Conservation (phyloP, 2,113 vertebrate genomes). For the Eubucco bourcierii region DNA sequence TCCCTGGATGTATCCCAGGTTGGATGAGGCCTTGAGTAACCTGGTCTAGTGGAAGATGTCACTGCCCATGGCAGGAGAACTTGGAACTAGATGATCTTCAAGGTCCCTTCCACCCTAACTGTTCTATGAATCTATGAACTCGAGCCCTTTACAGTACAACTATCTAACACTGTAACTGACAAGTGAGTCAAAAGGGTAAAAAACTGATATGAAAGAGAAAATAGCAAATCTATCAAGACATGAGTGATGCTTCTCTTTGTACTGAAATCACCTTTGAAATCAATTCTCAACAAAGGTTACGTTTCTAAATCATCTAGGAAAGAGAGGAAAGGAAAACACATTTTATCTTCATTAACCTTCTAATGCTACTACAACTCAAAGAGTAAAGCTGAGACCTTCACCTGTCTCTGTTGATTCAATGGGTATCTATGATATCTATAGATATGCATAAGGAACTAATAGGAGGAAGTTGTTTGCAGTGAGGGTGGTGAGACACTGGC, state of each 20-base stretch:
- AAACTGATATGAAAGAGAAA: neutral
- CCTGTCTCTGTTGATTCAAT: neutral
- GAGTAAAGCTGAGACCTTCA: neutral
- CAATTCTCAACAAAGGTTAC: neutral
- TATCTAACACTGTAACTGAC: neutral
- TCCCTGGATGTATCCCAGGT: no score
- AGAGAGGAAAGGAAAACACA: neutral
- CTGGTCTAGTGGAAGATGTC: no score
- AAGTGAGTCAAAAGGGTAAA: neutral
- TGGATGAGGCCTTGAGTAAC: no score
- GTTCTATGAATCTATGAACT: no score
- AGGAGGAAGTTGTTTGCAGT: no score
- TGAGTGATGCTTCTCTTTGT: neutral
- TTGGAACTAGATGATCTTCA: no score
- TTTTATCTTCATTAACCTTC: neutral
- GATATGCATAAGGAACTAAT: accelerated
- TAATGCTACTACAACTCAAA: neutral
- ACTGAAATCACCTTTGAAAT: neutral
- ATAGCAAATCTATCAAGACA: neutral
- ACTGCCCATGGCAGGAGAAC: no score
- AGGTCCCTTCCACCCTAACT: no score
- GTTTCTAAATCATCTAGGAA: neutral
- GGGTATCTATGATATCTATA: no score
- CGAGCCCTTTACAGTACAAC: neutral
- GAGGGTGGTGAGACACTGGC: no score